A percentile compares a stretch with the other conserved stretches of the same genome.
phyloP scores from a whole-genome alignment of 2,113 vertebrate species.

The Uria lomvia region DNA sequence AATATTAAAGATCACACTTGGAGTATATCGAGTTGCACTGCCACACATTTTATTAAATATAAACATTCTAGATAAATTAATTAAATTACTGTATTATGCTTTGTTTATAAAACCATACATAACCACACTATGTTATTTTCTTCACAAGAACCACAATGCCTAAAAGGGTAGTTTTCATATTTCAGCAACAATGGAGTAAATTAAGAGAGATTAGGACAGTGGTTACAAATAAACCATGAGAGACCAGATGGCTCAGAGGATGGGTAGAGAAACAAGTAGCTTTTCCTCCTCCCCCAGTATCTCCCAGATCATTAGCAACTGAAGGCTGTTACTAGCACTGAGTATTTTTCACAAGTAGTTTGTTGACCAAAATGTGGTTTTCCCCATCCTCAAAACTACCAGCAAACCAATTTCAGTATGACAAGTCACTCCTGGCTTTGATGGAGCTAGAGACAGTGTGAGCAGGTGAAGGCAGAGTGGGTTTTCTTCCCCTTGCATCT shows the following conservation, averaged over 20 bases:
- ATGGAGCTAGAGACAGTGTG: not conserved
- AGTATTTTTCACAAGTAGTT: not conserved
- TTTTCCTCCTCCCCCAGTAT: not conserved
- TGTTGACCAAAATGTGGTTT: not conserved
- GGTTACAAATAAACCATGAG: not conserved
- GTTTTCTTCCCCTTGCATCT: not conserved
- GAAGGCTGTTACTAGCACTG: not conserved
- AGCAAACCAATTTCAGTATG: not conserved
- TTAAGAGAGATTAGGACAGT: not conserved
- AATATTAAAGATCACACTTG: not conserved
- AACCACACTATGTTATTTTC: not conserved
- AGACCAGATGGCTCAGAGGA: not conserved
- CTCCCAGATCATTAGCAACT: not conserved
- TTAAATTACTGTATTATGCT: not conserved
- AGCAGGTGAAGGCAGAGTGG: rapidly evolving
- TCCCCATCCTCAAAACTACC: not conserved
- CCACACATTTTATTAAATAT: not conserved
- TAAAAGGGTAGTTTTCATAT: not conserved
- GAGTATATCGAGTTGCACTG: rapidly evolving
- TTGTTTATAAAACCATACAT: not conserved
- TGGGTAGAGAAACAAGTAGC: not conserved
- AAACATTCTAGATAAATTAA: not conserved
- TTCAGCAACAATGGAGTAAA: not conserved
- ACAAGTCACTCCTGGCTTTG: not conserved
- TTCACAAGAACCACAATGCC: not conserved